Evolutionary conservation across 2,888 invertebrate species (phyloP).

Genomic region (Eupithecia exiguata): DNA sequence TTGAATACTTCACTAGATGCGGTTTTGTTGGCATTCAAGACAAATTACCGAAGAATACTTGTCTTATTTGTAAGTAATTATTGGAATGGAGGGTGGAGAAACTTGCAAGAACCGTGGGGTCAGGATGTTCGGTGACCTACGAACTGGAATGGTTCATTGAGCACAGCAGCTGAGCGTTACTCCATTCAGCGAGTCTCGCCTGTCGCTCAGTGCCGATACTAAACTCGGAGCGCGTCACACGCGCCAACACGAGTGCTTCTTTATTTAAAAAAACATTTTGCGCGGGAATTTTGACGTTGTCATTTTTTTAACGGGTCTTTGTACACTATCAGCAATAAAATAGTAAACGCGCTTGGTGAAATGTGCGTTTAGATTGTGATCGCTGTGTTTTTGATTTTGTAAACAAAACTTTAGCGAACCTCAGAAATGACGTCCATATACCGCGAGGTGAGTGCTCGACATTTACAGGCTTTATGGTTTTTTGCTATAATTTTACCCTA

Average conservation of each 20-base stretch:
- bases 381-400: constrained; percentile 52
- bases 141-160: constrained; percentile 82
- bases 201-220: constrained; percentile 74
- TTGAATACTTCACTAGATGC: constrained; percentile 56
- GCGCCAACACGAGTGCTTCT: constrained; percentile 70
- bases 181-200: constrained; percentile 67
- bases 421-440: constrained; percentile 78
- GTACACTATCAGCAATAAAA: constrained; percentile 28
- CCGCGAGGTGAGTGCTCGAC: constrained; percentile 80
- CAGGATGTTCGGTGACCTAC: constrained; percentile 77
- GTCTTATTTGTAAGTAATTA: constrained; percentile 29
- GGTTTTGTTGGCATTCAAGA: constrained; percentile 33
- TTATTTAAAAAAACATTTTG: constrained; percentile 56
- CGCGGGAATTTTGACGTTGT: constrained; percentile 75
- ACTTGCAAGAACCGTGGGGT: constrained; percentile 70
- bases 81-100: constrained; percentile 66
- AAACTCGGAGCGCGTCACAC: constrained; percentile 80
- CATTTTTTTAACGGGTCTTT: constrained; percentile 36
- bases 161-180: constrained; percentile 75
- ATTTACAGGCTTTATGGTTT: constrained; percentile 76
- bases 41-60: constrained; percentile 27
- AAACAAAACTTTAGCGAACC: constrained; percentile 64
- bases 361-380: constrained; percentile 74
- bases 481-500: constrained; percentile 69
- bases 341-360: constrained; percentile 53